Conservation (phyloP, 2,113 vertebrate species). For the Mustelus asterias region DNA sequence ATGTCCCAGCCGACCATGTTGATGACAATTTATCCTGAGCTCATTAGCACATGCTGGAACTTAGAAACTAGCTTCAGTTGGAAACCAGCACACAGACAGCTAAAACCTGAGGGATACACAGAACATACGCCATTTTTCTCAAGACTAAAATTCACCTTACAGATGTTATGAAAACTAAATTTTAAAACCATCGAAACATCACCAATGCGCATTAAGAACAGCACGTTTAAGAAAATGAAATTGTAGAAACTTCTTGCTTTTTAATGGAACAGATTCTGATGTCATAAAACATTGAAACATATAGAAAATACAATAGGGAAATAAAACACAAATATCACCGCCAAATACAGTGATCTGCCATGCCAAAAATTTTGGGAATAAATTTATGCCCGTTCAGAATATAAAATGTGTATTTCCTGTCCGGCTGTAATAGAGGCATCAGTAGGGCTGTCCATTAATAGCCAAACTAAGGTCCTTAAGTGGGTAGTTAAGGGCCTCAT, state of each 20-base stretch:
- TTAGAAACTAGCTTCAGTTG: not conserved
- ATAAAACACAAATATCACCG: not conserved
- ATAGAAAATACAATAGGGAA: not conserved
- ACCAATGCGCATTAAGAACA: not conserved
- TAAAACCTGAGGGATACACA: not conserved
- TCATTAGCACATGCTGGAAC: not conserved
- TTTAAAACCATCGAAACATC: not conserved
- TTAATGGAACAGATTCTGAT: not conserved
- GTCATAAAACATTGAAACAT: not conserved
- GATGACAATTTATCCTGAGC: not conserved
- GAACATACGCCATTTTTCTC: not conserved
- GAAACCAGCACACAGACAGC: not conserved
- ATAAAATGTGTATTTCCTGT: not conserved
- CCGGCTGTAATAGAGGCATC: too few relatives aligned
- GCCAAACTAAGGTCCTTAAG: too few relatives aligned
- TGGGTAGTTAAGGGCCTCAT: too few relatives aligned
- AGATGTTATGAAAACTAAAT: not conserved
- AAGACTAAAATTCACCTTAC: not conserved
- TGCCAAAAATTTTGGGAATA: not conserved
- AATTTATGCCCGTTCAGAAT: not conserved
- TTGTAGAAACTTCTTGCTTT: not conserved
- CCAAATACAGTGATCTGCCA: not conserved
- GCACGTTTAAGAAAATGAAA: not conserved
- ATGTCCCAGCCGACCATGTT: not conserved
- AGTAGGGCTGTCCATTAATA: too few relatives aligned